Percentiles rank a stretch among this genome's conserved stretches.
Conservation (phyloP, 2,888 invertebrate genomes). For the Luperina nickerlii region DNA sequence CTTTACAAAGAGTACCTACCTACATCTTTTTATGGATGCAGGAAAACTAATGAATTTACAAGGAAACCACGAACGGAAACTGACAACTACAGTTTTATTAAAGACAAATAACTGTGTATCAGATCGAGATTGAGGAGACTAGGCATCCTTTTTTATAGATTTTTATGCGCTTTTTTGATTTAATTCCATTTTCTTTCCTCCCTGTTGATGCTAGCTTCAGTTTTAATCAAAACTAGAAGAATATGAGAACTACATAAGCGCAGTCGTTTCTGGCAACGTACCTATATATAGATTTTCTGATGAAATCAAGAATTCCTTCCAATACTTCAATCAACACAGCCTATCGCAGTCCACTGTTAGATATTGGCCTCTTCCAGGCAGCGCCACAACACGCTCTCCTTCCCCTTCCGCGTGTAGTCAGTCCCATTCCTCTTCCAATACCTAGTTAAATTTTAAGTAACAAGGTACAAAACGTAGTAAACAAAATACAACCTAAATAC, state of each 20-base stretch:
- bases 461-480: neutral
- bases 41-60: conserved; percentile 21
- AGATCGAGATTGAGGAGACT: neutral
- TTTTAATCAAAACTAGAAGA: neutral
- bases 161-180: neutral
- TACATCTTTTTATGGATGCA: conserved; percentile 15
- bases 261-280: neutral
- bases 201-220: neutral
- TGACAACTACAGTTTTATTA: neutral
- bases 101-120: neutral
- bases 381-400: no score
- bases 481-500: conserved; percentile 6
- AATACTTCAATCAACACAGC: neutral
- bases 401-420: no score
- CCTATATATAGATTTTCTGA: neutral
- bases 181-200: neutral
- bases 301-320: neutral
- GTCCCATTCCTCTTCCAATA: neutral
- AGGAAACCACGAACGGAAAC: neutral
- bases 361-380: no score
- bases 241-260: neutral
- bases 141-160: neutral
- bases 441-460: neutral
- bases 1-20: neutral
- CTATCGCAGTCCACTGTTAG: no score